These are phyloP conservation scores for Staurois parvus DNA, from an alignment of 2,797 vertebrate genomes.

Conservation along the genomic window DNA sequence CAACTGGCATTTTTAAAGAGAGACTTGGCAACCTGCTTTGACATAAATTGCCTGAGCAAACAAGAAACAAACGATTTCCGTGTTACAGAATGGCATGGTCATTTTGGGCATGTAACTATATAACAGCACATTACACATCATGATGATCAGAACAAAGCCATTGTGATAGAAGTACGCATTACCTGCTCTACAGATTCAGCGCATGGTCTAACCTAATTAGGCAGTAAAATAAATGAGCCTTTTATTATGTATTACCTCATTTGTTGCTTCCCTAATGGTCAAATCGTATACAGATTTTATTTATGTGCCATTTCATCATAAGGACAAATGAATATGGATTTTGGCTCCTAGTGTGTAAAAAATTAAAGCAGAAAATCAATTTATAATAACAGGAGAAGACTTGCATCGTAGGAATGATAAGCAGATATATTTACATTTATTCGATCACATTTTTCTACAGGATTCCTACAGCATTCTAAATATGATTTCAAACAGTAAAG, in stretches of 20 bases:
- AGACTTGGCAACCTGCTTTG: no score
- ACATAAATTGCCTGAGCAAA: no score
- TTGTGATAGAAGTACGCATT: conserved; percentile 2
- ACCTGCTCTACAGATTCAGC: neutral
- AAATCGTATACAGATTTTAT: conserved; percentile 9
- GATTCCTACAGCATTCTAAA: neutral
- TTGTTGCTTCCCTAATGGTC: conserved; percentile 46
- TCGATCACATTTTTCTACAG: conserved; percentile 11
- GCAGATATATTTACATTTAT: conserved; percentile 40
- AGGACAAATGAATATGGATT: conserved; percentile 48
- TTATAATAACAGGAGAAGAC: conserved; percentile 42
- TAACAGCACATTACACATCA: neutral
- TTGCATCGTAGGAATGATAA: conserved; percentile 11
- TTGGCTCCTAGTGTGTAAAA: conserved; percentile 2
- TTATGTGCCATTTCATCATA: conserved; percentile 47
- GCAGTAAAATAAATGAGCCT: conserved; percentile 5
- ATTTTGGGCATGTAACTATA: neutral
- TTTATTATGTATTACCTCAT: conserved; percentile 41
- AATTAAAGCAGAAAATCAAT: conserved; percentile 40
- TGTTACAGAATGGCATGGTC: no score
- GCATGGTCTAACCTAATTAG: conserved; percentile 19
- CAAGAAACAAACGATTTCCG: no score
- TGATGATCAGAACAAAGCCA: neutral
- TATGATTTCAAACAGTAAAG: neutral
- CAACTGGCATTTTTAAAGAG: no score